phyloP scores from a whole-genome alignment of 2,797 vertebrate genomes.

The Anniella stebbinsi region DNA sequence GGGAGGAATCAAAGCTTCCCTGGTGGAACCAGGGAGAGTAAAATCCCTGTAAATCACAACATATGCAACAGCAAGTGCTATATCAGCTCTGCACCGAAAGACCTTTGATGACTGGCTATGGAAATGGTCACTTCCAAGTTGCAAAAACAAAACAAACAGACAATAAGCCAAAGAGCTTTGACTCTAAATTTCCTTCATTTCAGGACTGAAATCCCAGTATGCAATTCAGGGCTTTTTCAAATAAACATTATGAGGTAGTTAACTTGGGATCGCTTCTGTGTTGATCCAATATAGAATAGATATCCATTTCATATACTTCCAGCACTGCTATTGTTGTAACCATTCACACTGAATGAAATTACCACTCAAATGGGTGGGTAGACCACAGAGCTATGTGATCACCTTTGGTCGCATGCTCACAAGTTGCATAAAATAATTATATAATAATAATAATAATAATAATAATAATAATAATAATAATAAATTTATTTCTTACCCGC shows the following conservation, averaged over 20 bases:
- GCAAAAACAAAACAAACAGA: neutral
- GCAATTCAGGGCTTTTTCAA: neutral
- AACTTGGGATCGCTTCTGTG: neutral
- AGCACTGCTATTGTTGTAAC: neutral
- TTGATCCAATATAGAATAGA: neutral
- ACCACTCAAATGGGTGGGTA: neutral
- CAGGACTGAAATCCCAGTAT: neutral
- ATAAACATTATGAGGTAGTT: neutral
- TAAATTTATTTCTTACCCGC: too few relatives aligned
- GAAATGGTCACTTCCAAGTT: constrained; percentile 25
- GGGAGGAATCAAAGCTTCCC: neutral
- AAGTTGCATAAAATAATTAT: too few relatives aligned
- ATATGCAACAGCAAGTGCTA: neutral
- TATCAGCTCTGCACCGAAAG: neutral
- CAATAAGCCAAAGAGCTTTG: neutral
- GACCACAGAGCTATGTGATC: neutral
- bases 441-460: too few relatives aligned
- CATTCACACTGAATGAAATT: neutral
- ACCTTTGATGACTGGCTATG: neutral
- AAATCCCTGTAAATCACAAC: constrained; percentile 32
- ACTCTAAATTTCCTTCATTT: neutral
- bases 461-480: too few relatives aligned
- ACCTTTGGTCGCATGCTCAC: neutral
- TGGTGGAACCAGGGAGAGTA: neutral
- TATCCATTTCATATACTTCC: too few relatives aligned